Evolutionary conservation across 2,888 invertebrate species (phyloP).

Genomic region (Andrena marginata): DNA sequence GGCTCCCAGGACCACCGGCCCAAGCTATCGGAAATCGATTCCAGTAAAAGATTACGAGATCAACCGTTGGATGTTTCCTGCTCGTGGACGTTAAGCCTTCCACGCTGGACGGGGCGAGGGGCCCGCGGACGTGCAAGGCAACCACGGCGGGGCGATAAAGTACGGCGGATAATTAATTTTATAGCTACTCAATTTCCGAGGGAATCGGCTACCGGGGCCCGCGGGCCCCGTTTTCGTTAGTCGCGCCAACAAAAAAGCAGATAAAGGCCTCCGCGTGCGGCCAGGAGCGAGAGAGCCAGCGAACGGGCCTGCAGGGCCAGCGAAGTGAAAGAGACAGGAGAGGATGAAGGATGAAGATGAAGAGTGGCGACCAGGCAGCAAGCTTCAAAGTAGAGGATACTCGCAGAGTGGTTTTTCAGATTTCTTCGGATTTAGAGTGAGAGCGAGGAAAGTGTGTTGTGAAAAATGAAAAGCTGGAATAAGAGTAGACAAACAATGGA

Average conservation of each 20-base stretch:
- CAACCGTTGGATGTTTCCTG: constrained; percentile 53
- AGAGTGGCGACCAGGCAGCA: not conserved
- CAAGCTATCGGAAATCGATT: constrained; percentile 42
- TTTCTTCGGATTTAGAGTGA: not conserved
- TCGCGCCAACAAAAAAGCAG: constrained; percentile 73
- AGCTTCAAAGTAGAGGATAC: not conserved
- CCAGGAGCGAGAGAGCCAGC: constrained; percentile 10
- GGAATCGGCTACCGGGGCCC: constrained; percentile 83
- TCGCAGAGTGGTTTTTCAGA: not conserved
- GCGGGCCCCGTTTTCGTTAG: constrained; percentile 79
- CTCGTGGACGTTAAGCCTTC: constrained; percentile 56
- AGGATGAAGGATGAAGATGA: not conserved
- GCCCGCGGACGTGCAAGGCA: constrained; percentile 61
- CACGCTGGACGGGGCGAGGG: constrained; percentile 21
- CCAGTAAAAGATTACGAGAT: constrained; percentile 25
- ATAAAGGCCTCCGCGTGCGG: constrained; percentile 49
- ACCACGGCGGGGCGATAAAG: constrained; percentile 80
- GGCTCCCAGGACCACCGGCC: not conserved
- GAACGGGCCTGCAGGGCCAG: constrained; percentile 14
- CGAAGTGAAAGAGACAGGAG: constrained; percentile 9
- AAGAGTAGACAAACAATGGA: not conserved
- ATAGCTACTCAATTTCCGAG: constrained; percentile 85
- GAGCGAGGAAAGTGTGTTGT: not conserved
- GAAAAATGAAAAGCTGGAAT: not conserved
- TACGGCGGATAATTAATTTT: constrained; percentile 85